These are phyloP conservation scores for Rhagoletis pomonella DNA, from an alignment of 1,140 invertebrate genomes.

Conservation along the genomic window DNA sequence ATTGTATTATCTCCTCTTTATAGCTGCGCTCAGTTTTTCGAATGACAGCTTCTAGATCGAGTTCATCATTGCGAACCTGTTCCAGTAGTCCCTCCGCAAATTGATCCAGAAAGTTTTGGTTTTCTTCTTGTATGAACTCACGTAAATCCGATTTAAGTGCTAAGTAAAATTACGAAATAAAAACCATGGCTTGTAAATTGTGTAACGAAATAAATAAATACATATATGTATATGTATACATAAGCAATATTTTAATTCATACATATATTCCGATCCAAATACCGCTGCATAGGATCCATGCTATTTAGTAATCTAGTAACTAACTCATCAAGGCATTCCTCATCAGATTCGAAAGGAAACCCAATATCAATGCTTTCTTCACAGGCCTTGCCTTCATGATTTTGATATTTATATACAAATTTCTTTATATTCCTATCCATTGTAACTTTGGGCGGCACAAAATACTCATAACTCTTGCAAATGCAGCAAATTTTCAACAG, in stretches of 20 bases:
- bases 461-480: no score
- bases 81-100: constrained; percentile 75
- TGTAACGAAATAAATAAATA: no score
- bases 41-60: constrained; percentile 81
- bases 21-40: constrained; percentile 82
- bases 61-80: constrained; percentile 75
- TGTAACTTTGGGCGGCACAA: neutral
- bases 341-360: constrained; percentile 71
- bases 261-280: constrained; percentile 74
- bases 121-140: constrained; percentile 75
- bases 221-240: no score
- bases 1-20: constrained; percentile 81
- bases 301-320: constrained; percentile 72
- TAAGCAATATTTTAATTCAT: constrained; percentile 54
- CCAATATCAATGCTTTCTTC: constrained; percentile 60
- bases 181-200: no score
- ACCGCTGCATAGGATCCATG: constrained; percentile 74
- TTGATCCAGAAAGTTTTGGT: constrained; percentile 76
- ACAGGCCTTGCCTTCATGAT: constrained; percentile 63
- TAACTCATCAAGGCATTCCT: constrained; percentile 70
- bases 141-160: constrained; percentile 69
- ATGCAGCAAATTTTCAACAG: no score
- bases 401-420: constrained; percentile 67
- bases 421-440: constrained; percentile 55
- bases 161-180: constrained; percentile 43